These are phyloP conservation scores for Halisarca cf. caerulea DNA, from an alignment of 37 sponge, comb jelly and placozoan genomes.

Conservation along the genomic window DNA sequence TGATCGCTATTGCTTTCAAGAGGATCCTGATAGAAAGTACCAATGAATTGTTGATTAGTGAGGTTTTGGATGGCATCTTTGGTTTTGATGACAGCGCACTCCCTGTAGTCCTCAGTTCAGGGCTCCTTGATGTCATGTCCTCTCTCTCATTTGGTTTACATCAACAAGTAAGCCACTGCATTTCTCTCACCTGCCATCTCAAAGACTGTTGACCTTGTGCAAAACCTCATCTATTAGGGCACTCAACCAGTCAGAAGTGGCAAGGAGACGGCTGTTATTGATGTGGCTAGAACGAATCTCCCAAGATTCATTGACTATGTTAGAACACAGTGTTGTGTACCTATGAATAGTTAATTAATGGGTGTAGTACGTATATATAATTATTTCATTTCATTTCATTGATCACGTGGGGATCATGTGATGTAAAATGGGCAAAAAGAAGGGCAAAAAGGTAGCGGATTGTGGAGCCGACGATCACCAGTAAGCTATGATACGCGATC, in stretches of 20 bases:
- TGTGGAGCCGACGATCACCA: neutral
- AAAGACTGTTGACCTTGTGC: no score
- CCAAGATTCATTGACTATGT: conserved; percentile 8
- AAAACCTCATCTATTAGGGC: no score
- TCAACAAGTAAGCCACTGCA: no score
- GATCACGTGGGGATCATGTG: no score
- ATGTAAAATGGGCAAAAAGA: neutral
- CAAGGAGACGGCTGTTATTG: neutral
- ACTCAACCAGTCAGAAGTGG: no score
- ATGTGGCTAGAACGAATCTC: conserved; percentile 5
- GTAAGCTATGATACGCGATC: no score
- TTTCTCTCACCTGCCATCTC: no score
- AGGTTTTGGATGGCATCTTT: conserved; percentile 1
- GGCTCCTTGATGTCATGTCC: neutral
- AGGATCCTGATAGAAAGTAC: neutral
- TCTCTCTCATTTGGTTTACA: neutral
- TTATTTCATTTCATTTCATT: no score
- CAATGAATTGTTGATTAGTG: neutral
- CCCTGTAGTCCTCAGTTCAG: neutral
- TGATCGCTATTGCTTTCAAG: neutral
- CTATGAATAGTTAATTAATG: no score
- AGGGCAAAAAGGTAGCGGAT: neutral
- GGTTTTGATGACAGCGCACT: neutral
- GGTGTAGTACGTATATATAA: no score
- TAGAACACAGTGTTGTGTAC: no score